Conservation (phyloP, 2,888 invertebrate species). For the Pseudolycoriella hygida region DNA sequence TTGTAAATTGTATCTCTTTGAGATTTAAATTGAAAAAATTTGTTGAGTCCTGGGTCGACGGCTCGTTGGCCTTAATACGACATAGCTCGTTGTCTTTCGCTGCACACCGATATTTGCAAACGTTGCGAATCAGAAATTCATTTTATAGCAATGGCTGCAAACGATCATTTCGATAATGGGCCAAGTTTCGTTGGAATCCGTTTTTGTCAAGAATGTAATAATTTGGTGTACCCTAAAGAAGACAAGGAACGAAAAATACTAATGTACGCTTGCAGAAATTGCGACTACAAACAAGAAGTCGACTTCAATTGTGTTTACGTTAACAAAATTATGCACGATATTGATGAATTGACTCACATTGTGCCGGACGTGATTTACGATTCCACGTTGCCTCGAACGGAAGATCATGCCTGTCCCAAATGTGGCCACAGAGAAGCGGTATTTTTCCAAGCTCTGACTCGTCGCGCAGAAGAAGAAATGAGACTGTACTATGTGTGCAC, state of each 20-base stretch:
- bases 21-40: no score
- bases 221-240: constrained; percentile 99
- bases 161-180: constrained; percentile 55
- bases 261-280: constrained; percentile 93
- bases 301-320: constrained; percentile 99
- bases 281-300: constrained; percentile 91
- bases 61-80: no score
- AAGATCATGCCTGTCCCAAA: no score
- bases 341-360: constrained; percentile 90
- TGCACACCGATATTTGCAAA: constrained; percentile 31
- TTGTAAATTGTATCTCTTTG: no score
- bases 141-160: no score
- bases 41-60: no score
- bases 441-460: constrained; percentile 95
- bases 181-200: constrained; percentile 94
- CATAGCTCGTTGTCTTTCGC: no score
- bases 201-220: constrained; percentile 98
- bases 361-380: constrained; percentile 97
- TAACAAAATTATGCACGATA: no score
- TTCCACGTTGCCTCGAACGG: constrained; percentile 92
- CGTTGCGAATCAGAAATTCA: no score
- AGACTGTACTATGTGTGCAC: constrained; percentile 94
- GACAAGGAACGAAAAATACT: constrained; percentile 92
- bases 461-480: constrained; percentile 97
- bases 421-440: constrained; percentile 92